Evolutionary conservation across 2,797 vertebrate genomes (phyloP).

Genomic region (Platyrinchus mystaceus): DNA sequence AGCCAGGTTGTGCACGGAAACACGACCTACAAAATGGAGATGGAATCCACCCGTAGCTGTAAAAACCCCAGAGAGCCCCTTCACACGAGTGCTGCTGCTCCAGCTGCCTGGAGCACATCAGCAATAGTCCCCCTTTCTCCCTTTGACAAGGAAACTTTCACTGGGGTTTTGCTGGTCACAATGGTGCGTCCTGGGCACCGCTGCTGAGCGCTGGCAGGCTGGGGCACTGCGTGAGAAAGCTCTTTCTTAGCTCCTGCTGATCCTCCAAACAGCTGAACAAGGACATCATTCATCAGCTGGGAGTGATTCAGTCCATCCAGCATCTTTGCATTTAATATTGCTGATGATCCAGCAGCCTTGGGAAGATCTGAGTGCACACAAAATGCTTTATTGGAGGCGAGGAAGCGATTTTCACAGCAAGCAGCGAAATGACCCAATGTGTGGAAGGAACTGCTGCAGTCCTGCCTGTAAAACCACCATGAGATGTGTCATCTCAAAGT

Average conservation of each 20-base stretch:
- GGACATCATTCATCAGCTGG: neutral
- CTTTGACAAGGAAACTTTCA: neutral
- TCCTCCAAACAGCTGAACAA: neutral
- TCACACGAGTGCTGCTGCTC: neutral
- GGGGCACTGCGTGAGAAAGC: neutral
- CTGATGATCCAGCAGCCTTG: neutral
- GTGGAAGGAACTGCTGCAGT: neutral
- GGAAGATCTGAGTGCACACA: neutral
- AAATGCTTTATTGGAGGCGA: neutral
- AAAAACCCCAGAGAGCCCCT: neutral
- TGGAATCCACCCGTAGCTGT: rapidly evolving
- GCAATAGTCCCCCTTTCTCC: neutral
- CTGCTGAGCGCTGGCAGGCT: neutral
- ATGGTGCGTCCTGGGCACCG: neutral
- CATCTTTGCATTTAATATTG: neutral
- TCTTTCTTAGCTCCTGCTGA: constrained; percentile 9
- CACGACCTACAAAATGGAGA: rapidly evolving
- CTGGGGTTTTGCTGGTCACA: neutral
- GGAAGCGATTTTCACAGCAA: neutral
- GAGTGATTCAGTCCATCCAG: constrained; percentile 19
- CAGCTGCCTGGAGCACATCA: neutral
- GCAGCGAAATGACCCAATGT: neutral
- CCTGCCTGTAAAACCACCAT: neutral
- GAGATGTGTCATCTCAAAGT: neutral
- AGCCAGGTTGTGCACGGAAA: rapidly evolving